phyloP scores from a whole-genome alignment of 2,113 vertebrate species.

The Myotis davidii region DNA sequence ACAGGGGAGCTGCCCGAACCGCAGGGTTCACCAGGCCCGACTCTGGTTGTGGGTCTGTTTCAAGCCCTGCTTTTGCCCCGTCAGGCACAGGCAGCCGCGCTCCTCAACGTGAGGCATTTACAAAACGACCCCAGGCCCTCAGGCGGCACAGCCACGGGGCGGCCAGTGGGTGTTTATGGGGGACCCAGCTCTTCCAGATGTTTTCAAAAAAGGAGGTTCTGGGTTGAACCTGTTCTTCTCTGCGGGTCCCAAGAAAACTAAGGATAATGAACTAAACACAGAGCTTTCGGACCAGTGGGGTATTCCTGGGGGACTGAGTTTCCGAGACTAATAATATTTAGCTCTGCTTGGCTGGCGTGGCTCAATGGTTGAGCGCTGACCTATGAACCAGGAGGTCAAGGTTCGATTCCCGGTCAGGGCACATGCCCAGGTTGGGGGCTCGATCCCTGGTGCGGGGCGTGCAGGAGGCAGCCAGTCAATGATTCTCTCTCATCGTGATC shows the following conservation, averaged over 20 bases:
- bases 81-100: not conserved
- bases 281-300: not conserved
- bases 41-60: not conserved
- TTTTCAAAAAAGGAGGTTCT: not conserved
- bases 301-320: not conserved
- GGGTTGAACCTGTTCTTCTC: not conserved
- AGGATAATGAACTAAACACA: not conserved
- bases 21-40: not conserved
- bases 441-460: too few relatives aligned
- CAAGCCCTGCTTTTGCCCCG: not conserved
- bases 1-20: not conserved
- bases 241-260: not conserved
- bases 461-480: too few relatives aligned
- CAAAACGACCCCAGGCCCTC: conserved; percentile 48
- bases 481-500: too few relatives aligned
- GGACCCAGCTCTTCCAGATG: conserved; percentile 30
- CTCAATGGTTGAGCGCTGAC: too few relatives aligned
- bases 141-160: not conserved
- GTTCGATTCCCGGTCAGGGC: too few relatives aligned
- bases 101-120: conserved; percentile 23
- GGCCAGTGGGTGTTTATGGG: conserved; percentile 38
- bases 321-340: not conserved
- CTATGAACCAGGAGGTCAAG: too few relatives aligned
- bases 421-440: too few relatives aligned
- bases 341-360: not conserved